Evolutionary conservation across 2,113 vertebrate species (phyloP).

Genomic region (Colaptes auratus): DNA sequence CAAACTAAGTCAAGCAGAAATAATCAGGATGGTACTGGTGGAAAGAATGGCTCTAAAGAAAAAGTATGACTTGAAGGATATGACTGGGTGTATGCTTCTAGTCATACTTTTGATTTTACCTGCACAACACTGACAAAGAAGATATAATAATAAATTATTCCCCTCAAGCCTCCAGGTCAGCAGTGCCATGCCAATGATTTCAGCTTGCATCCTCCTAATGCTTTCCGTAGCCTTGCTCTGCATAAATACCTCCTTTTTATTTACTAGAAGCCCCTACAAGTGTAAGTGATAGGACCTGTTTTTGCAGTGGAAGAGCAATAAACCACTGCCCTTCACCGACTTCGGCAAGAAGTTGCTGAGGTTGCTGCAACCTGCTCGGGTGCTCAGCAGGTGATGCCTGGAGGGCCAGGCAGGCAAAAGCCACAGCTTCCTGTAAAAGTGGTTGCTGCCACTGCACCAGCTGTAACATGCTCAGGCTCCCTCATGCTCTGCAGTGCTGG

Average conservation of each 20-base stretch:
- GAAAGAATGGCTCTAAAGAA: background rate
- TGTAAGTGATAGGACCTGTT: background rate
- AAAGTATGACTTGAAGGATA: background rate
- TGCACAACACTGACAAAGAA: background rate
- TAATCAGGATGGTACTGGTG: background rate
- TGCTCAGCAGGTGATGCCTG: rapidly evolving
- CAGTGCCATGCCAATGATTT: background rate
- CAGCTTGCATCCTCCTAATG: background rate
- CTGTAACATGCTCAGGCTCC: background rate
- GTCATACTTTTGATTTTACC: background rate
- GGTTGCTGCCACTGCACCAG: background rate
- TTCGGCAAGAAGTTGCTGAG: background rate
- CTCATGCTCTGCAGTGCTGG: rapidly evolving
- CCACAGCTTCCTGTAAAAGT: rapidly evolving
- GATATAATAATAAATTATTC: background rate
- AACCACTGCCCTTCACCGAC: background rate
- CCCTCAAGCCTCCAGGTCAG: background rate
- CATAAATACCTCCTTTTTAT: background rate
- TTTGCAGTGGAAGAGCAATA: background rate
- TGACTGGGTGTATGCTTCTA: background rate
- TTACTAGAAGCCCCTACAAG: background rate
- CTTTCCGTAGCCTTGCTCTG: background rate
- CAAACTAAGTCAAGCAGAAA: background rate
- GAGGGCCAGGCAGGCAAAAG: background rate
- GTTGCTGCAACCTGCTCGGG: background rate